Base-by-base conservation (phyloP, 2,797 vertebrate genomes). In the Pangasius djambal region DNA sequence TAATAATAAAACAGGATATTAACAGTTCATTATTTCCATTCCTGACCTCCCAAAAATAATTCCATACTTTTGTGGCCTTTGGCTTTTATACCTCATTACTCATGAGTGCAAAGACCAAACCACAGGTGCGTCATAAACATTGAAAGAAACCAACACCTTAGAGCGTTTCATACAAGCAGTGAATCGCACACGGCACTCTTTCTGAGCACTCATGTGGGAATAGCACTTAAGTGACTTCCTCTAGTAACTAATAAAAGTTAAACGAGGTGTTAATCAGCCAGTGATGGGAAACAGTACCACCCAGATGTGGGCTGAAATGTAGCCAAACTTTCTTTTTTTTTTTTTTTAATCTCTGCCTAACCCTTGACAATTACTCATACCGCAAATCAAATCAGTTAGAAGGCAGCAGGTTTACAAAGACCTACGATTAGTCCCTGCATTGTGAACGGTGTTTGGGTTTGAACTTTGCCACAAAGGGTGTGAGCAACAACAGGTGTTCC, bases 211-310 rank as follows among this genome's bases (percentile, higher is more conserved):
- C 86, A 12, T n/a, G 55, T 52, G 90, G 82, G 69, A 89, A 86
- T 83, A 55, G 34, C n/a, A 82, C 86, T 81, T 55, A 74, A 86
- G 59, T 75, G 65, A 75, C 85, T 89, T 69, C 74, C 61, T 75
- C 6, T 18, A 70, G 74, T 44, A 90, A 75, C 87, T 83, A 48
- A 81, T 91, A 82, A 91, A 91, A 84, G 20, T 87, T 74, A 83
- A 86, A 86, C 44, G 40, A 55, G 69, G 82, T 85, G 84, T 88
- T 90, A 90, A 92, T 90, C 90, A 89, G 82, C 69, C 85, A 25
- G 31, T 63, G 87, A 81, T 88, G 75, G 70, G 70, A 87, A 67
- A 75, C 48, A n/a, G 44, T 13, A 63, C 81, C 25, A 70, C 83
- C 61, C 82, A 83, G 83, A 67, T 72, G 75, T 84, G 8, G 50